phyloP scores from a whole-genome alignment of 2,888 invertebrate species.

The Drosophila lutescens region DNA sequence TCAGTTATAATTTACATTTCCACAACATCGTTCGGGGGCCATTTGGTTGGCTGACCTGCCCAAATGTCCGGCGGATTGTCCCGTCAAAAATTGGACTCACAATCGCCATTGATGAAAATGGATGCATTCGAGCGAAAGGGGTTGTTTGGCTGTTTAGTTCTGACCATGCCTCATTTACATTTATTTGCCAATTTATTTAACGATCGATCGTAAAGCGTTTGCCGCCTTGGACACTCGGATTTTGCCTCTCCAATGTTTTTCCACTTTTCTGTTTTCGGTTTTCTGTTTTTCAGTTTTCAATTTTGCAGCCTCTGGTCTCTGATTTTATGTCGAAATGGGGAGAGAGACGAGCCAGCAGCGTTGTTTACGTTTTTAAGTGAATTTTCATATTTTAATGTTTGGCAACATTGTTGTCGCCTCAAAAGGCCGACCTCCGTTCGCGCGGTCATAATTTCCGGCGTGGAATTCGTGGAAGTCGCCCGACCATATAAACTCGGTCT shows the following conservation, averaged over 20 bases:
- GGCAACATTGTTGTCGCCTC: conserved; percentile 78
- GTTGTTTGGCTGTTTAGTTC: conserved; percentile 47
- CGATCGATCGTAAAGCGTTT: conserved; percentile 82
- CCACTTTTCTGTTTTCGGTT: neutral
- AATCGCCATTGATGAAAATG: conserved; percentile 8
- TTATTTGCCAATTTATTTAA: conserved; percentile 82
- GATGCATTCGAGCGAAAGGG: conserved; percentile 3
- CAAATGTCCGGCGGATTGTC: conserved; percentile 41
- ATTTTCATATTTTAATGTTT: conserved; percentile 80
- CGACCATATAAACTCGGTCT: conserved; percentile 58
- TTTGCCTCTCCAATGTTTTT: conserved; percentile 16
- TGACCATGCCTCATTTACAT: conserved; percentile 78
- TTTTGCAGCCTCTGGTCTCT: conserved; percentile 51
- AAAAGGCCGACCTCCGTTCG: conserved; percentile 63
- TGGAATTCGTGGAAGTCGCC: conserved; percentile 79
- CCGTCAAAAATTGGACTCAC: conserved; percentile 12
- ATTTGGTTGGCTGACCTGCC: conserved; percentile 34
- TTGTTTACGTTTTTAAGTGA: conserved; percentile 80
- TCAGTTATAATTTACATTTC: conserved; percentile 42
- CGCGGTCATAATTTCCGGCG: conserved; percentile 79
- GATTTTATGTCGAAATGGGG: conserved; percentile 36
- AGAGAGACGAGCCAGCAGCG: conserved; percentile 28
- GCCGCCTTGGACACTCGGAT: conserved; percentile 58
- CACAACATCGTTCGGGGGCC: conserved; percentile 18
- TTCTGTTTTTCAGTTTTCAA: conserved; percentile 38